Evolutionary conservation across 2,888 invertebrate species (phyloP), one percentile per base, ranked within the genome.

Genomic region (Drosophila borealis): DNA sequence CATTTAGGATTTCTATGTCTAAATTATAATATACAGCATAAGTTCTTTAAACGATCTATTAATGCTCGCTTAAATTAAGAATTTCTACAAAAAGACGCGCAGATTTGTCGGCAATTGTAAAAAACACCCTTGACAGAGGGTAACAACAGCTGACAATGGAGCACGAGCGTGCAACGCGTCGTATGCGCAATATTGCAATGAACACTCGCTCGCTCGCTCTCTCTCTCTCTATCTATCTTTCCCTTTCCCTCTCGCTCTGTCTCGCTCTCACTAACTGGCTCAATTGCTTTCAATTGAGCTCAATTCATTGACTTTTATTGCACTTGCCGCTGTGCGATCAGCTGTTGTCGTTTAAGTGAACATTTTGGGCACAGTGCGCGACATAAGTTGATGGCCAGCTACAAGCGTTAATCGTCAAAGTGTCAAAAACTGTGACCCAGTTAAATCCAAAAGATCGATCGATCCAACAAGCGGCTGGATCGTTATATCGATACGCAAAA

Each of bases 261-360:
- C 48, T 49, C 57, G 9, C 37, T 53, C 56, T 4, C 44, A 45
- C 55, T 44, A 14, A 50, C 33, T 66, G 57, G 54, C 74, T 66
- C 82, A 90, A 89, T 89, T 89, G 82, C 82, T 66, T 82, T 76
- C 88, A 90, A 90, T 90, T 90, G 81, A 85, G 83, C 88, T 78
- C 79, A 89, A 90, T 90, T 84, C 80, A 76, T 66, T 74, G 65
- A 69, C 59, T 74, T 65, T 88, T 82, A 88, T 89, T 89, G 87
- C 90, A 89, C 88, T 90, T 82, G 36, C 21, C 8, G 85, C 80
- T 66, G 73, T 68, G 77, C 53, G 66, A 71, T 65, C 71, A 80
- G 80, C 67, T 74, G 68, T 53, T 41, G 37, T 59, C 60, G 19
- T 25, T 45, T 49, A 59, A 49, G 51, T 37, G 39, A 21, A 45